Evolutionary conservation across 1,140 invertebrate genomes (phyloP).

Genomic region (Anoplolepis gracilipes): DNA sequence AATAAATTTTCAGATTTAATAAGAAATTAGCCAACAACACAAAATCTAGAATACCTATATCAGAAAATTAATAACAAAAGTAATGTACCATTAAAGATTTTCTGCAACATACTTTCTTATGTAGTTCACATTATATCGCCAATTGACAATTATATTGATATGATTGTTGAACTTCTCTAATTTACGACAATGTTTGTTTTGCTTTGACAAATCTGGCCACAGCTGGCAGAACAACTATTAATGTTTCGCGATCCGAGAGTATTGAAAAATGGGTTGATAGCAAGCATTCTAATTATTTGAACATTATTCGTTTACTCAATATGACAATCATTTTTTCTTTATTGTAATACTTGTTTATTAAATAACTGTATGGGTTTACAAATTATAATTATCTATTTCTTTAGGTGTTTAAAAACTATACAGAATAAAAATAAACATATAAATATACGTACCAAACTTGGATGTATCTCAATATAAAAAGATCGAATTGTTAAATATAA

Average conservation of each 20-base stretch:
- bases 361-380: no score
- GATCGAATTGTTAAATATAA: not conserved
- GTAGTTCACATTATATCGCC: not conserved
- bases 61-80: not conserved
- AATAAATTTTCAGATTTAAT: not conserved
- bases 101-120: not conserved
- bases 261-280: slow-evolving; percentile 31
- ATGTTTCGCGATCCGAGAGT: slow-evolving; percentile 37
- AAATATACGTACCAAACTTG: not conserved
- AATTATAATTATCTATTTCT: not conserved
- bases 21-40: not conserved
- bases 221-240: slow-evolving; percentile 26
- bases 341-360: not conserved
- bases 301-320: not conserved
- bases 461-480: no score
- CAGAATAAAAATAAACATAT: slow-evolving; percentile 1
- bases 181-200: not conserved
- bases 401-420: not conserved
- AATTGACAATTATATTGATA: slow-evolving; percentile 1
- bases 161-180: slow-evolving; percentile 4
- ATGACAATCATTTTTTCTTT: not conserved
- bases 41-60: not conserved
- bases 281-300: slow-evolving; percentile 5
- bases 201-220: slow-evolving; percentile 1
- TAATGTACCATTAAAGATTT: not conserved